A percentile compares a stretch with the other conserved stretches of the same genome.
Evolutionary conservation across 2,888 invertebrate species (phyloP).

Genomic region (Pasiphila rectangulata): DNA sequence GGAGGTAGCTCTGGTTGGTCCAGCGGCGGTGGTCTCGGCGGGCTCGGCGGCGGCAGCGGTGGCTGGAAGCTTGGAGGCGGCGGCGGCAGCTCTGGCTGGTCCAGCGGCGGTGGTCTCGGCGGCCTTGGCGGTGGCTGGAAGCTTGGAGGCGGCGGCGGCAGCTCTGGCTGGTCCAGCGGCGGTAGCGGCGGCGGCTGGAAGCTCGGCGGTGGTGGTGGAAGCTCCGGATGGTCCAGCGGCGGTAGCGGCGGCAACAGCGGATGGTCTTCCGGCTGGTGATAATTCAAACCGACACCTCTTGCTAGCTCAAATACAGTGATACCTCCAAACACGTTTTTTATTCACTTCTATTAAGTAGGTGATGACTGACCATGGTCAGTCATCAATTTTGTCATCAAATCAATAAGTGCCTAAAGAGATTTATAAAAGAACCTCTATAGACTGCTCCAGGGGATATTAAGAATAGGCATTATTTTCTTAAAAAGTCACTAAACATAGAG

Average conservation of each 20-base stretch:
- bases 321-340: constrained; percentile 43
- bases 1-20: too few relatives aligned
- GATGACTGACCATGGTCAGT: too few relatives aligned
- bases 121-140: constrained; percentile 46
- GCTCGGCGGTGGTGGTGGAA: constrained; percentile 42
- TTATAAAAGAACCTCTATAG: too few relatives aligned
- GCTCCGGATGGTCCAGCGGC: constrained; percentile 31
- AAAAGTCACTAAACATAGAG: too few relatives aligned
- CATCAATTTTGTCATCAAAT: too few relatives aligned
- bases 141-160: constrained; percentile 38
- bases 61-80: too few relatives aligned
- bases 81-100: too few relatives aligned
- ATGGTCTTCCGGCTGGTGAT: constrained; percentile 67
- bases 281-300: constrained; percentile 39
- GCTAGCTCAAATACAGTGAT: constrained; percentile 59
- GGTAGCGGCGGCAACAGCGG: constrained; percentile 29
- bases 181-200: constrained; percentile 46
- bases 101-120: constrained; percentile 35
- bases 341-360: too few relatives aligned
- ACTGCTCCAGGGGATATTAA: too few relatives aligned
- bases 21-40: constrained; percentile 36
- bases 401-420: too few relatives aligned
- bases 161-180: constrained; percentile 34
- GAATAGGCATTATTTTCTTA: too few relatives aligned
- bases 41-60: constrained; percentile 43